Evolutionary conservation across 2,888 invertebrate species (phyloP), one percentile per base, ranked within the genome.

Genomic region (Eupithecia dodoneata): DNA sequence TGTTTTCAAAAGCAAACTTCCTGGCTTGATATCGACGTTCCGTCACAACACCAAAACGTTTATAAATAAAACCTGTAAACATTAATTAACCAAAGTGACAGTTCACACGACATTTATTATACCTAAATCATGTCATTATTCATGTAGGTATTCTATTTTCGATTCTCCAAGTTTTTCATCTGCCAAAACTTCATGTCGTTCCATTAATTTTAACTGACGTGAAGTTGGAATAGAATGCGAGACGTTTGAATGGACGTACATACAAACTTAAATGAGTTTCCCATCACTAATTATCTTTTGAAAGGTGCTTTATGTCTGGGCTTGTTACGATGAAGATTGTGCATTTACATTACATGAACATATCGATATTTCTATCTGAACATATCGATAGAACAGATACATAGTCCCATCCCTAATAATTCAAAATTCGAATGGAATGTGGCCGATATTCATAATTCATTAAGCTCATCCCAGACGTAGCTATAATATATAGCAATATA

Each of bases 81-180:
- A 76, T 94, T 94, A 93, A 94, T 94, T 92, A 92, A 89, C 85
- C 75, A 85, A 81, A 85, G 89, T 88, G 94, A 93, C 94, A 92
- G 88, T 89, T 92, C 93, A 91, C 93, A 92, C 90, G 93, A 90
- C 92, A 87, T 92, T 90, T 91, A 90, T 92, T 92, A 89, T 87
- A 86, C 87, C 87, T 87, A 70, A 70, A 87, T 85, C 85, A 80
- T 86, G 86, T 90, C 93, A 93, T 94, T 92, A 93, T 82, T 94
- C 93, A 93, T 90, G 80, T 70, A 70, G 70, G 47, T 82, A 87
- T 90, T 91, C 94, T 94, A 94, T 94, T 94, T 93, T 90, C 91
- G 89, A 92, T 92, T 87, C 87, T 85, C 70, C 70, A 89, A 92
- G 90, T 93, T 94, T 93, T 93, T 93, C 90, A 88, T 89, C 86